Evolutionary conservation across 2,797 vertebrate species (phyloP).

Genomic region (Sebastolobus altivelis): DNA sequence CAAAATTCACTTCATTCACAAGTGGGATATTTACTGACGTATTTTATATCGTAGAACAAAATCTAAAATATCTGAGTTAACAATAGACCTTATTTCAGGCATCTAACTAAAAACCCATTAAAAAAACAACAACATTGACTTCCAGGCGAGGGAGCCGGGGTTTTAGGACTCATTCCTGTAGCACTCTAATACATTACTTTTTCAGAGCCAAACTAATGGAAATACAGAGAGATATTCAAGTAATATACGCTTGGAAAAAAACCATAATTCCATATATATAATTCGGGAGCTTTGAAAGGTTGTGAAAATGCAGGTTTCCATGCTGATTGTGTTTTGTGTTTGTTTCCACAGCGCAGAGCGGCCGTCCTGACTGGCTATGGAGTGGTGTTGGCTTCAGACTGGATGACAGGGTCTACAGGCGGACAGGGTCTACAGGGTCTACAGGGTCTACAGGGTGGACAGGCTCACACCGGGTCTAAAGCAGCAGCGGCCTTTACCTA

Average conservation of each 20-base stretch:
- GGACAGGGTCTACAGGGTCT: slow-evolving; percentile 79
- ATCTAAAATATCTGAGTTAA: neutral
- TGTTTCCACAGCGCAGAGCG: slow-evolving; percentile 43
- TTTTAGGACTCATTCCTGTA: no score
- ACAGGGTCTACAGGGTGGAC: slow-evolving; percentile 78
- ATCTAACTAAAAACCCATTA: no score
- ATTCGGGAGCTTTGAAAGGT: neutral
- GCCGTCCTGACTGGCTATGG: slow-evolving; percentile 80
- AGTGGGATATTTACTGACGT: no score
- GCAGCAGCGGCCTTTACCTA: slow-evolving; percentile 43
- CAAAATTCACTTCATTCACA: no score
- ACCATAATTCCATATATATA: neutral
- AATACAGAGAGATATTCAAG: neutral
- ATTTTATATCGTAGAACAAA: no score
- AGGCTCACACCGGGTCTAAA: slow-evolving; percentile 58
- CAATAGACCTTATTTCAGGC: no score
- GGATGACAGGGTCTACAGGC: slow-evolving; percentile 84
- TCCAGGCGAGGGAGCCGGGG: no score
- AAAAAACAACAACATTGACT: no score
- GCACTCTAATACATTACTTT: neutral
- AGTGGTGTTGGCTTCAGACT: slow-evolving; percentile 84
- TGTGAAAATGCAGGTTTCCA: neutral
- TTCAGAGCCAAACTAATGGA: neutral
- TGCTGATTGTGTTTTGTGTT: slow-evolving; percentile 20
- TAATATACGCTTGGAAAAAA: neutral